phyloP scores from a whole-genome alignment of 2,113 vertebrate genomes.

The Myxocyprinus asiaticus region DNA sequence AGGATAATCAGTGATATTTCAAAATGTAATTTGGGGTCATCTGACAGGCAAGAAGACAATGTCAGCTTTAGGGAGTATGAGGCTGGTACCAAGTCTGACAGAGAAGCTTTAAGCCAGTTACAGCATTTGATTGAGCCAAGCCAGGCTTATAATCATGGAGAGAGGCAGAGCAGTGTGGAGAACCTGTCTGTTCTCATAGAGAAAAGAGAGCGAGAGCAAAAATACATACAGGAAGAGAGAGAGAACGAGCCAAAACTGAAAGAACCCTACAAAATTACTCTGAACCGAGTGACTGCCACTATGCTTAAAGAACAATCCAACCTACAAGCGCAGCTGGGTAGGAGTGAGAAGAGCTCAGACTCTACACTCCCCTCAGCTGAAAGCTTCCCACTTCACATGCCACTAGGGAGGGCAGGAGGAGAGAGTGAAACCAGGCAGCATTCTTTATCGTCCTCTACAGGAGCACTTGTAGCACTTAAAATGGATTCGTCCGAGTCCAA shows the following conservation, averaged over 20 bases:
- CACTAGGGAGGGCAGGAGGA: constrained; percentile 43
- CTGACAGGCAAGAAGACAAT: constrained; percentile 54
- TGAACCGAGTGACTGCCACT: constrained; percentile 50
- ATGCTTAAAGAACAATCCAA: constrained; percentile 61
- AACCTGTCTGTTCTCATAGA: constrained; percentile 51
- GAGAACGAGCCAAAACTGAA: constrained; percentile 56
- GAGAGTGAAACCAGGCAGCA: constrained; percentile 74
- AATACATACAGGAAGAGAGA: constrained; percentile 47
- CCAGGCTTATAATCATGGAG: constrained; percentile 51
- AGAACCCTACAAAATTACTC: constrained; percentile 64
- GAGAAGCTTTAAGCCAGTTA: constrained; percentile 61
- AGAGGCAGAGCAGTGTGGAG: constrained; percentile 57
- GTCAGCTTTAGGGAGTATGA: constrained; percentile 48
- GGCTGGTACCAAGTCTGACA: constrained; percentile 53
- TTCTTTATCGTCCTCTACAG: constrained; percentile 68
- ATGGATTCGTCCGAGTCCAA: constrained; percentile 71
- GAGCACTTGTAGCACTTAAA: constrained; percentile 68
- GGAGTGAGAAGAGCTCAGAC: constrained; percentile 54
- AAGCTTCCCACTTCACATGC: constrained; percentile 44
- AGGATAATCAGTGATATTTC: constrained; percentile 83
- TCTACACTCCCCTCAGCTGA: constrained; percentile 59
- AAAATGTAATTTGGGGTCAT: constrained; percentile 63
- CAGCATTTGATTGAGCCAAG: constrained; percentile 57
- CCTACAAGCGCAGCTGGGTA: constrained; percentile 57
- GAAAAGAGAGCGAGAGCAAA: constrained; percentile 57